Evolutionary conservation across 2,797 vertebrate genomes (phyloP).

Genomic region (Dendrocincla tyrannina): DNA sequence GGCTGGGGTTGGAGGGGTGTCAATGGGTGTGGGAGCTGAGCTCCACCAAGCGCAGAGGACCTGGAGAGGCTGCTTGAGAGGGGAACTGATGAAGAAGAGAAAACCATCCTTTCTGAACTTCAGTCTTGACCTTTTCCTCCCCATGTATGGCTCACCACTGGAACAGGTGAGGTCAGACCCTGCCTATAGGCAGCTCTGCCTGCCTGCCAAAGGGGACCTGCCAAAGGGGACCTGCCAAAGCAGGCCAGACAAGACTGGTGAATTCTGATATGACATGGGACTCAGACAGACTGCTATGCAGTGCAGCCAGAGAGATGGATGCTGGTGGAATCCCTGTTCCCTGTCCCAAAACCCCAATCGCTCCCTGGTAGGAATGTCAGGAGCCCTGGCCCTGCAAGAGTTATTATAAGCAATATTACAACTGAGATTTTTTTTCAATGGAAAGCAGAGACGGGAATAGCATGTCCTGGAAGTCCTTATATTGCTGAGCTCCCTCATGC

Average conservation of each 20-base stretch:
- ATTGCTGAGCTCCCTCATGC: not conserved
- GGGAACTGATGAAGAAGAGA: not conserved
- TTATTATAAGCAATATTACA: not conserved
- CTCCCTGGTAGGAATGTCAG: not conserved
- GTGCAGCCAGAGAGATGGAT: not conserved
- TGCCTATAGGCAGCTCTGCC: not conserved
- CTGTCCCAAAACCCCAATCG: not conserved
- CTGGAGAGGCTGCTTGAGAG: rapidly evolving
- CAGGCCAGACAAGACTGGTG: not conserved
- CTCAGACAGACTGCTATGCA: not conserved
- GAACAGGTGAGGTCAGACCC: not conserved
- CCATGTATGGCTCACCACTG: not conserved
- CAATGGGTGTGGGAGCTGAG: not conserved
- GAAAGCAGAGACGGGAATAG: slow-evolving; percentile 12
- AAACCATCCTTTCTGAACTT: not conserved
- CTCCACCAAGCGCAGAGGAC: rapidly evolving
- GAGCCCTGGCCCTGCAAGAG: not conserved
- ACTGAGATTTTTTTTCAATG: not conserved
- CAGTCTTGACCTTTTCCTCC: not conserved
- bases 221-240: not conserved
- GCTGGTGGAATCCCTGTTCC: not conserved
- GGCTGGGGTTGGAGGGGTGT: not conserved
- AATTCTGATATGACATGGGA: not conserved
- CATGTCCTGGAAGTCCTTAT: slow-evolving; percentile 17
- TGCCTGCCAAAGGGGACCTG: not conserved